phyloP scores from a whole-genome alignment of 2,888 invertebrate genomes.

The Eupsilia transversa region DNA sequence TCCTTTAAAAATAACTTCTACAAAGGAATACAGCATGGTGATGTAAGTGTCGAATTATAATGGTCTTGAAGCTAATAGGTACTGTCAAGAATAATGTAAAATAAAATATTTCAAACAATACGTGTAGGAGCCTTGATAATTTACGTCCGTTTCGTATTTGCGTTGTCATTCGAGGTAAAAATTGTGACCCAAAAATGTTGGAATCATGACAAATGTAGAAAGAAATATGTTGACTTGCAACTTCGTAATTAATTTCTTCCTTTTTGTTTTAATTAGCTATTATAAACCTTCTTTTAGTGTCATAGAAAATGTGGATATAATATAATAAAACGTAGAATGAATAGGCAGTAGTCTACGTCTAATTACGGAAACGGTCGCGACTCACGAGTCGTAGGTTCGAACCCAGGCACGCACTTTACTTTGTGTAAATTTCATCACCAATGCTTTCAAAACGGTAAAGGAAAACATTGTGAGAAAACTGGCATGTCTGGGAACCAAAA shows the following conservation, averaged over 20 bases:
- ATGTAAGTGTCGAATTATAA: conserved; percentile 11
- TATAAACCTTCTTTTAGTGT: neutral
- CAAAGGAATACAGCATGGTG: neutral
- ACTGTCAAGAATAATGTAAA: conserved; percentile 22
- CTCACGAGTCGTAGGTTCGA: too few relatives aligned
- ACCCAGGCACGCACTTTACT: too few relatives aligned
- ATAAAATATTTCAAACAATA: conserved; percentile 35
- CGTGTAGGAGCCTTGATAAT: neutral
- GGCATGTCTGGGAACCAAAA: too few relatives aligned
- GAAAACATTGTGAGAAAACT: too few relatives aligned
- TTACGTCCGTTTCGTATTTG: conserved; percentile 6
- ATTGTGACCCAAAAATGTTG: conserved; percentile 21
- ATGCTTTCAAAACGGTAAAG: too few relatives aligned
- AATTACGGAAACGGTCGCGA: too few relatives aligned
- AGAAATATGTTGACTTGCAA: neutral
- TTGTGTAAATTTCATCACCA: too few relatives aligned
- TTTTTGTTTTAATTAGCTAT: conserved; percentile 1
- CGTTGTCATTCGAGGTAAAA: conserved; percentile 23
- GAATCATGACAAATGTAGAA: conserved; percentile 21
- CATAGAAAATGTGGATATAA: neutral
- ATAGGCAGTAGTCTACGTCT: neutral
- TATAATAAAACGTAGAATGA: neutral
- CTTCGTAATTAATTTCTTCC: neutral
- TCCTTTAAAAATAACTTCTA: neutral
- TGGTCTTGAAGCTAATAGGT: conserved; percentile 6